phyloP scores from a whole-genome alignment of 1,140 invertebrate genomes.

The Riptortus pedestris region DNA sequence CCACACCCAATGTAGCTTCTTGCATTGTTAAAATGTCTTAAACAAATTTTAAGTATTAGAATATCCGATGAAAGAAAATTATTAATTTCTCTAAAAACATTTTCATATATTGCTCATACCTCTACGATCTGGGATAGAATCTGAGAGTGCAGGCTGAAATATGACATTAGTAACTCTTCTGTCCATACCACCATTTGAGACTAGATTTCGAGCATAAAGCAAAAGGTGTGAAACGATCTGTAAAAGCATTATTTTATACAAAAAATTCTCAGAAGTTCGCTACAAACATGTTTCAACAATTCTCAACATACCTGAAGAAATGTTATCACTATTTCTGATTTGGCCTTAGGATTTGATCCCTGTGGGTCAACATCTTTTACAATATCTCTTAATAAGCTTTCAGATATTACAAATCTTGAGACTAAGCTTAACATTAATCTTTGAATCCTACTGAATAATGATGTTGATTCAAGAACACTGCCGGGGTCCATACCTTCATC shows the following conservation, averaged over 20 bases:
- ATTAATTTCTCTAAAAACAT: not conserved
- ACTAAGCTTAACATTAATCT: conserved; percentile 59
- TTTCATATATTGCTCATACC: conserved; percentile 16
- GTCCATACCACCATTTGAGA: conserved; percentile 43
- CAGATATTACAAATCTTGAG: conserved; percentile 47
- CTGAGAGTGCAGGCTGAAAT: conserved; percentile 38
- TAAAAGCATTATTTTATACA: conserved; percentile 4
- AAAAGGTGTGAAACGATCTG: conserved; percentile 58
- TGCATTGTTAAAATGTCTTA: conserved; percentile 23
- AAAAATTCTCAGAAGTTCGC: too few species aligned
- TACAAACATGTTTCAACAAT: too few species aligned
- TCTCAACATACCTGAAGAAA: conserved; percentile 30
- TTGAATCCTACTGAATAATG: conserved; percentile 50
- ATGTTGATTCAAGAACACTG: conserved; percentile 39
- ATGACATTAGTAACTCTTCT: conserved; percentile 41
- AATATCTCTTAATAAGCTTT: conserved; percentile 29
- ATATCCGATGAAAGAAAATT: not conserved
- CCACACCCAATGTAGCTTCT: conserved; percentile 36
- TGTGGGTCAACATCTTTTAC: conserved; percentile 23
- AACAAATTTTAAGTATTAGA: not conserved
- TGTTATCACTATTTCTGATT: conserved; percentile 21
- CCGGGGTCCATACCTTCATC: conserved; percentile 25
- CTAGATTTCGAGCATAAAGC: conserved; percentile 52
- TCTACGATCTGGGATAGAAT: conserved; percentile 31
- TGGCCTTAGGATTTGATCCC: conserved; percentile 17